Evolutionary conservation across 35 echinoderm and acorn worm species (phyloP), one percentile per base, ranked within the genome.

Genomic region (Ophiothrix spiculata): DNA sequence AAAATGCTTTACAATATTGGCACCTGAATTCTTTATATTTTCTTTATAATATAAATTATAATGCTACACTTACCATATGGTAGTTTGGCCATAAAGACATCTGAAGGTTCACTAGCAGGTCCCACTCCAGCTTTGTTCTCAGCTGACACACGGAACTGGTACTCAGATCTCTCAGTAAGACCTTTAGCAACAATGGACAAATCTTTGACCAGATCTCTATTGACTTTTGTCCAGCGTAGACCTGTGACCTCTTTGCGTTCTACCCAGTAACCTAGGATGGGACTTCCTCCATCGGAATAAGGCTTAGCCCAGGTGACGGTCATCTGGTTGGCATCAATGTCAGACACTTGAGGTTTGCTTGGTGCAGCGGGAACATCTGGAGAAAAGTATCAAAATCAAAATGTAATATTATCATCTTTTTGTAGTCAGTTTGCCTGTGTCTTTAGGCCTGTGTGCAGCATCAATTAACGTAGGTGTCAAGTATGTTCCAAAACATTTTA

Each of bases 91-190:
- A 75, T 69, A 56, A 40, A 83, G 35, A 86, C 85, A 46, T 39
- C 91, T 36, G 91, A 90, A 80, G 94, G 94, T 37, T 97, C 87
- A 81, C 90, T 92, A 31, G 94, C 82, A 34, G 78, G 64, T 39
- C 94, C 91, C 21, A 85, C 75, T 23, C 94, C 94, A 28, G 94
- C 94, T 81, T 97, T 92, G 64, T 97, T 97, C 60, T 88, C 78
- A 49, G 91, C 91, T 74, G 54, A 80, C 45, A 88, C 80, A 64
- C 86, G 41, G 41, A 93, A 93, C 86, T 93, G 79, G 40, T 93
- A 93, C 33, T 88, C 79, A 19, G 74, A 82, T 11, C 87, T 81
- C 34, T 83, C 90, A 33, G 86, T 92, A 39, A 92, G 46, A 28
- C 87, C 85, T 36, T 37, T 49, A 35, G 87, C 90, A 80, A 31